Percentiles rank a stretch among this genome's conserved stretches.
phyloP scores from a whole-genome alignment of 1,140 invertebrate genomes.

The Leptoteleia sp. region DNA sequence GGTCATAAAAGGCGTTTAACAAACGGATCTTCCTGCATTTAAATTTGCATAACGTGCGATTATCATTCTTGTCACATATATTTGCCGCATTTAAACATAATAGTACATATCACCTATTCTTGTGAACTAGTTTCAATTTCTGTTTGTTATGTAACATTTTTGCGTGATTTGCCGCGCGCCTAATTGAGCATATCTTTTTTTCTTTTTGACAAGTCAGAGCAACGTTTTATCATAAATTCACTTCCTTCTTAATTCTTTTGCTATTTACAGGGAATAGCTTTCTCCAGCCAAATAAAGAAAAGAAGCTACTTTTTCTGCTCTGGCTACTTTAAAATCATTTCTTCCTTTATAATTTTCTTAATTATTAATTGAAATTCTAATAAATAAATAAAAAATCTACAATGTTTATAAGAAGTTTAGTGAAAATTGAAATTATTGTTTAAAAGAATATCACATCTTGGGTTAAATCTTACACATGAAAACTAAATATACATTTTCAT shows the following conservation, averaged over 20 bases:
- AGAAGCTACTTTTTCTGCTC: conserved; percentile 12
- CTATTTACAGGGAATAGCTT: conserved; percentile 1
- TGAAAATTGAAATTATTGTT: too few species aligned
- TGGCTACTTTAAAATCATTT: not conserved
- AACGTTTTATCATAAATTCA: conserved; percentile 5
- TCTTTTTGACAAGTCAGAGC: conserved; percentile 1
- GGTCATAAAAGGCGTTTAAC: conserved; percentile 68
- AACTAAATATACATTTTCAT: too few species aligned
- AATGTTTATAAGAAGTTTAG: too few species aligned
- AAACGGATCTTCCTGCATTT: conserved; percentile 76
- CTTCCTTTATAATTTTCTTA: too few species aligned
- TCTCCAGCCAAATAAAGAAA: conserved; percentile 35
- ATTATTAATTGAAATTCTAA: too few species aligned
- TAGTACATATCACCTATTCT: conserved; percentile 43
- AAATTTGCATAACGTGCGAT: conserved; percentile 75
- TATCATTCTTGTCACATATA: conserved; percentile 63
- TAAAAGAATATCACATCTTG: too few species aligned
- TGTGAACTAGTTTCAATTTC: conserved; percentile 56
- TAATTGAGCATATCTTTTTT: not conserved
- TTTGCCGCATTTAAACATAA: conserved; percentile 52
- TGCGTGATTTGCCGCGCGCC: conserved; percentile 1
- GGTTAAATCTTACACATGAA: too few species aligned
- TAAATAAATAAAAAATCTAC: too few species aligned
- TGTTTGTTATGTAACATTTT: conserved; percentile 43
- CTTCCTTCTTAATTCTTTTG: conserved; percentile 21